phyloP scores from a whole-genome alignment of 1,140 invertebrate genomes.

The Zaprionus tsacasi region DNA sequence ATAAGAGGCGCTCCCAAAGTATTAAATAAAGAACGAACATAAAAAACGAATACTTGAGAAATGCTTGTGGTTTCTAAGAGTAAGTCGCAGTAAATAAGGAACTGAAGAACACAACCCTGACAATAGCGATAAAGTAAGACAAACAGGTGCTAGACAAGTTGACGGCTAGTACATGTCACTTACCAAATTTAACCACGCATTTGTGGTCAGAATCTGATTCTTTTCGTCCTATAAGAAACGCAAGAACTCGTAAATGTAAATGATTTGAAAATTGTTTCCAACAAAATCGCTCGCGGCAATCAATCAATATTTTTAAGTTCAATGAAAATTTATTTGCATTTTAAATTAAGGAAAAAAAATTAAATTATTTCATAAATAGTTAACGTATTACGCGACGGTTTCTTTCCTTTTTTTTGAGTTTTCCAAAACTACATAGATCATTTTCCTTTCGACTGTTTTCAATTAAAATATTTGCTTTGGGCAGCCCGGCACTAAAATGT shows the following conservation, averaged over 20 bases:
- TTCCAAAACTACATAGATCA: neutral
- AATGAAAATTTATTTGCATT: neutral
- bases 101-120: constrained; percentile 26
- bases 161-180: constrained; percentile 89
- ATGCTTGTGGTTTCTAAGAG: constrained; percentile 55
- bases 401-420: neutral
- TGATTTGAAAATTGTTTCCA: constrained; percentile 33
- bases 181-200: constrained; percentile 98
- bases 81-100: constrained; percentile 46
- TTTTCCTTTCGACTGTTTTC: neutral
- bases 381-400: neutral
- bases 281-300: constrained; percentile 4
- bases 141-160: constrained; percentile 69
- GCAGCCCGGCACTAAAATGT: neutral
- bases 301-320: neutral
- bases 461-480: constrained; percentile 12
- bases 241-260: constrained; percentile 67
- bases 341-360: neutral
- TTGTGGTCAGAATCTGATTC: constrained; percentile 97
- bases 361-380: neutral
- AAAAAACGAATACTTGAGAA: constrained; percentile 38
- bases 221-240: constrained; percentile 89
- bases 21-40: constrained; percentile 36
- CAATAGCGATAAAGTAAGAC: constrained; percentile 41
- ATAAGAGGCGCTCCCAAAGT: constrained; percentile 52